Base-by-base conservation (phyloP, 2,113 vertebrate genomes). In the Lethenteron camtschaticum region DNA sequence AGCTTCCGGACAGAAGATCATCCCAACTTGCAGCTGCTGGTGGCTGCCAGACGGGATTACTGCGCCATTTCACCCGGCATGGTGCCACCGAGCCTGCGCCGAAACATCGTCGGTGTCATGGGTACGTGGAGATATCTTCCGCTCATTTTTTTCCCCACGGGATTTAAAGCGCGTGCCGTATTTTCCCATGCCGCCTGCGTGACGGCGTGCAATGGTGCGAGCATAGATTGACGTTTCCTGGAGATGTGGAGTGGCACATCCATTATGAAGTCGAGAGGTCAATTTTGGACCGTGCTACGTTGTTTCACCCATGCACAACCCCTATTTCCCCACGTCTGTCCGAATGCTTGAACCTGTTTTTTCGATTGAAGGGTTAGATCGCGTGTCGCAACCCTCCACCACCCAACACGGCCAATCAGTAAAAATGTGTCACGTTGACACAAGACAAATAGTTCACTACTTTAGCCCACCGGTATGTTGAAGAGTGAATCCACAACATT, bases 1-100 rank as follows among this genome's bases (percentile, higher is more conserved):
- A 75, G 72, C 10, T 73, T 73, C 69, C 57, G 10, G 63, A 59
- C 69, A 11, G 13, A 73, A 6, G 70, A 69, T 3, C 69, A 68
- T 24, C 57, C 71, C 9, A 73, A 77, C 66, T 69, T 76, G 9
- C 55, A 70, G 9, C 57, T 71, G 12, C 57, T 11, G 5, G 20
- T 16, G 16, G 2, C 1, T 9, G 20, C 72, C 11, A 70, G 57
- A n/a, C 71, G 71, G 1, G 8, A 13, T 14, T 75, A 24, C 56
- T 58, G 57, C 56, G 41, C 55, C 12, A 10, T 70, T 12, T 1
- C 56, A 63, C 13, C 70, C 12, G 56, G 69, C 14, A 24, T n/a
- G 59, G 12, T 10, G 9, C 12, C 41, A 10, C 10, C 11, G 14
- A 59, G 70, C 70, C 12, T 70, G 11, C 2, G 9, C 16, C 10